Base-by-base conservation (phyloP, 2,888 invertebrate species). In the Dasysyrphus tricinctus region DNA sequence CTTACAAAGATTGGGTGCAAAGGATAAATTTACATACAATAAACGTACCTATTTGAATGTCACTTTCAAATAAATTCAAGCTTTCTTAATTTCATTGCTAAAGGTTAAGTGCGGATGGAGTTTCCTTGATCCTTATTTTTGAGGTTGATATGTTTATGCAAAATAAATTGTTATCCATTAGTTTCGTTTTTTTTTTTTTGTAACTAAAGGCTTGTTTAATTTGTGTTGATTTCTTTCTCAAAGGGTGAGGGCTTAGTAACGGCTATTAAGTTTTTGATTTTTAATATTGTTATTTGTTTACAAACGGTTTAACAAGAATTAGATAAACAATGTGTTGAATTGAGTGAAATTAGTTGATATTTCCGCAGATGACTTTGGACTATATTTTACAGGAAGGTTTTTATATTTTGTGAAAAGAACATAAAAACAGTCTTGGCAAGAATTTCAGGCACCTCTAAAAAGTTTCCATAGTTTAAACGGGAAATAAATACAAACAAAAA, bases 61-160 rank as follows among this genome's bases (percentile, higher is more conserved):
- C 44, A 44, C 63, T 63, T 61, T 61, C 14, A 24, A 61, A 61
- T 61, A 24, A 61, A 61, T 61, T 61, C 61, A 42, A 29, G 39
- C 12, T 59, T 19, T 39, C 14, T 39, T n/a, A 29, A 44, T 63
- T 63, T 44, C 29, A 44, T 29, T 9, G 4, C n/a, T 14, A 63
- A 63, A 63, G 63, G 29, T 29, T 42, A 44, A 39, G 63, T 63
- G n/a, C n/a, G 24, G 24, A 24, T 24, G 24, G 63, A 29, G 44
- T 44, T 63, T 63, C 44, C 29, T 44, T 39, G 39, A 54, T 54
- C 61, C 12, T 42, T 24, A 24, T 24, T 24, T 24, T 37, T 61
- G 61, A 19, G 39, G 39, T 61, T 61, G 16, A 12, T 19, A 6
- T 37, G 9, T 11, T n/a, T 61, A 61, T 24, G 61, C 39, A 61